phyloP scores from a whole-genome alignment of 2,113 vertebrate species.

The Todiramphus chloris region DNA sequence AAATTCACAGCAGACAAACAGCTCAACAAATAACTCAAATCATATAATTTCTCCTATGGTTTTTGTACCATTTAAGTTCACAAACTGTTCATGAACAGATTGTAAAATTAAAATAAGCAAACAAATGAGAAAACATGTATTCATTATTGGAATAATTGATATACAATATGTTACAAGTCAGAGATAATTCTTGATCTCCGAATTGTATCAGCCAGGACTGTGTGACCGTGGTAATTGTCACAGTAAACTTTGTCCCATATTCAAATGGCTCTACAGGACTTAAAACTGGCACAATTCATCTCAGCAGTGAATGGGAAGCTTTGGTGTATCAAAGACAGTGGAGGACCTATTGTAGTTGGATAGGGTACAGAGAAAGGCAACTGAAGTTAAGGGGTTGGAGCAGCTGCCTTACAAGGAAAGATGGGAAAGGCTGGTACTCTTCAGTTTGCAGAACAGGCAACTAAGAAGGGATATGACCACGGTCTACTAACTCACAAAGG shows the following conservation, averaged over 20 bases:
- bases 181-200: neutral
- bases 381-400: neutral
- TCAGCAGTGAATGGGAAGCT: neutral
- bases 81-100: neutral
- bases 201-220: neutral
- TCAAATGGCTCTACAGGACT: neutral
- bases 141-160: neutral
- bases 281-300: neutral
- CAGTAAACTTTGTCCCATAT: neutral
- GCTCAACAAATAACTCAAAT: neutral
- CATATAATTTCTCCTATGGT: neutral
- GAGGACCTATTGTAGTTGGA: neutral
- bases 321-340: neutral
- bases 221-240: neutral
- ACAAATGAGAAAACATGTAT: neutral
- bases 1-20: neutral
- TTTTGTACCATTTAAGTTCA: neutral
- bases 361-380: neutral
- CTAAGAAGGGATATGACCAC: neutral
- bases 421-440: neutral
- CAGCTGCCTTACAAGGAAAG: neutral
- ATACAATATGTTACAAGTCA: neutral
- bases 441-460: neutral
- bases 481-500: neutral
- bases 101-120: conserved; percentile 11